Evolutionary conservation across 2,888 invertebrate genomes (phyloP).

Genomic region (Drosophila mettleri): DNA sequence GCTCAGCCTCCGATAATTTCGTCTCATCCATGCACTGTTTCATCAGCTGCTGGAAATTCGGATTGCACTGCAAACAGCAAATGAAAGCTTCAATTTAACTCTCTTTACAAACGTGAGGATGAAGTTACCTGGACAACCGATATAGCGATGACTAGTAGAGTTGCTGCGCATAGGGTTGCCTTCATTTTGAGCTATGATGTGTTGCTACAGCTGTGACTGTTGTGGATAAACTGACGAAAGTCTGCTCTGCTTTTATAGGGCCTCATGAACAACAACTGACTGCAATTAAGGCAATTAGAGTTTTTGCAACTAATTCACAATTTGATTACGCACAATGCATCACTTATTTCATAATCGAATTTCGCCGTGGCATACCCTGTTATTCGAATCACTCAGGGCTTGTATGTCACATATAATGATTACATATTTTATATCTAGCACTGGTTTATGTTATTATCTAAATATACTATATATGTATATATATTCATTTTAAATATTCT

Average conservation of each 20-base stretch:
- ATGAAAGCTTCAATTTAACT: not conserved
- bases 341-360: constrained; percentile 62
- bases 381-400: fast-evolving
- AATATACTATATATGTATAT: too few relatives aligned
- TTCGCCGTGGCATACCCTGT: constrained; percentile 29
- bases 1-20: constrained; percentile 58
- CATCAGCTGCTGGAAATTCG: constrained; percentile 64
- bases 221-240: constrained; percentile 6
- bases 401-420: too few relatives aligned
- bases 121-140: constrained; percentile 63
- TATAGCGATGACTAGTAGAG: constrained; percentile 49
- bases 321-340: constrained; percentile 73
- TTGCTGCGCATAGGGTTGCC: constrained; percentile 46
- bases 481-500: too few relatives aligned
- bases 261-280: constrained; percentile 24
- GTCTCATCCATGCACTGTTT: constrained; percentile 67
- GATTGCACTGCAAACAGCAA: constrained; percentile 44
- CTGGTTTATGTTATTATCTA: too few relatives aligned
- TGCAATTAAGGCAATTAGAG: constrained; percentile 70
- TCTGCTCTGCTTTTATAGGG: constrained; percentile 53
- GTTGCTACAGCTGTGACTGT: constrained; percentile 33
- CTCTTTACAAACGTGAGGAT: not conserved
- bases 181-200: constrained; percentile 51
- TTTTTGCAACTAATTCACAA: constrained; percentile 40
- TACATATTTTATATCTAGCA: too few relatives aligned